Evolutionary conservation across 2,888 invertebrate genomes (phyloP).

Genomic region (Melieria picta): DNA sequence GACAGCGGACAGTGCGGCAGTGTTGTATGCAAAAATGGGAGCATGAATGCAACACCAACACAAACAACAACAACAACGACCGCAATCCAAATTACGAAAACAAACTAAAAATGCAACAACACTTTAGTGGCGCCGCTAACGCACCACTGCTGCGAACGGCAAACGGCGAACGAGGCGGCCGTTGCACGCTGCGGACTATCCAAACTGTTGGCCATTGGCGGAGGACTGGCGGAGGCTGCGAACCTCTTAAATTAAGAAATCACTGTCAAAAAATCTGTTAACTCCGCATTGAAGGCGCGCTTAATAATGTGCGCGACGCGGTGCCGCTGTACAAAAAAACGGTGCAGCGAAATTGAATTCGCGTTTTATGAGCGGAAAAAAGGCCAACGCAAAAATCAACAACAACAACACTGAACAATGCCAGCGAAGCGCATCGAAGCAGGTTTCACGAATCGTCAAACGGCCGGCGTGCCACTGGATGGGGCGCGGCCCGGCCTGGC

Average conservation of each 20-base stretch:
- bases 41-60: conserved; percentile 6
- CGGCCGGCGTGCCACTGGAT: neutral
- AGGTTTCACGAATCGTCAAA: conserved; percentile 38
- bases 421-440: conserved; percentile 42
- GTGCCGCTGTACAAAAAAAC: conserved; percentile 7
- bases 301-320: conserved; percentile 4
- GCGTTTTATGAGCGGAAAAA: conserved; percentile 5
- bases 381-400: neutral
- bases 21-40: too few species aligned
- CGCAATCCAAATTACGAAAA: neutral
- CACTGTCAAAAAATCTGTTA: conserved; percentile 58
- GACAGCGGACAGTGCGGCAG: neutral
- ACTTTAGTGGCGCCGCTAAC: conserved; percentile 14
- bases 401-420: conserved; percentile 6
- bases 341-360: neutral
- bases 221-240: conserved; percentile 3
- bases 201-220: neutral
- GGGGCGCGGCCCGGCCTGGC: neutral
- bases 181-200: neutral
- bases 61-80: conserved; percentile 10
- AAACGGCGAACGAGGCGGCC: neutral
- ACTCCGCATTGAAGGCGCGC: conserved; percentile 40
- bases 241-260: conserved; percentile 55
- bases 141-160: conserved; percentile 6
- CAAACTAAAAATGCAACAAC: conserved; percentile 3